phyloP scores from a whole-genome alignment of 2,113 vertebrate species.

The Pithys albifrons region DNA sequence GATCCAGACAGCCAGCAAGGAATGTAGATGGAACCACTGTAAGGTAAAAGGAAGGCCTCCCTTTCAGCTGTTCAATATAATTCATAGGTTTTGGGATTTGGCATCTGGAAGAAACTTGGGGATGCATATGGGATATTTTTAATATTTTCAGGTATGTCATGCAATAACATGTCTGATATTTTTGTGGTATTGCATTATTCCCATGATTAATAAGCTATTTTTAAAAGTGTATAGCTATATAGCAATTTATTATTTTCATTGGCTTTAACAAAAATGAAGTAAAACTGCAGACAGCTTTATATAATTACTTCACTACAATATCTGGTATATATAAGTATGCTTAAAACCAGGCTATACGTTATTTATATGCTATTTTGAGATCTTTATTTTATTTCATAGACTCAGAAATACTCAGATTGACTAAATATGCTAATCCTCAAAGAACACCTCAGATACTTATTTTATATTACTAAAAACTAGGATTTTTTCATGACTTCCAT shows the following conservation, averaged over 20 bases:
- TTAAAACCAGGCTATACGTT: neutral
- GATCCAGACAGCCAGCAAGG: neutral
- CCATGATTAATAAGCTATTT: neutral
- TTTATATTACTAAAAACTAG: neutral
- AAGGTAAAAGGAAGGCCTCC: neutral
- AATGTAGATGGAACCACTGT: neutral
- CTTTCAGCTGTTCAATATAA: neutral
- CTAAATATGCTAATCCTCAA: neutral
- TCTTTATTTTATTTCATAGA: neutral
- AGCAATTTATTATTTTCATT: neutral
- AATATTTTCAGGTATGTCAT: neutral
- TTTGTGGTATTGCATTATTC: neutral
- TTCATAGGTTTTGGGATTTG: neutral
- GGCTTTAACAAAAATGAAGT: neutral
- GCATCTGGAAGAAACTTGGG: neutral
- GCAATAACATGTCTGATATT: neutral
- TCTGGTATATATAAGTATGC: neutral
- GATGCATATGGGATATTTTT: neutral
- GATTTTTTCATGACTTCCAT: neutral
- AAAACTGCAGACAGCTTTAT: neutral
- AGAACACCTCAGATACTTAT: neutral
- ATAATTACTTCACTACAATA: neutral
- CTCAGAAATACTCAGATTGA: neutral
- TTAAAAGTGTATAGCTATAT: neutral
- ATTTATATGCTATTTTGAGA: neutral